Evolutionary conservation across 1,140 invertebrate genomes (phyloP), one percentile per base, ranked within the genome.

Genomic region (Pseudomyrmex flavicornis): DNA sequence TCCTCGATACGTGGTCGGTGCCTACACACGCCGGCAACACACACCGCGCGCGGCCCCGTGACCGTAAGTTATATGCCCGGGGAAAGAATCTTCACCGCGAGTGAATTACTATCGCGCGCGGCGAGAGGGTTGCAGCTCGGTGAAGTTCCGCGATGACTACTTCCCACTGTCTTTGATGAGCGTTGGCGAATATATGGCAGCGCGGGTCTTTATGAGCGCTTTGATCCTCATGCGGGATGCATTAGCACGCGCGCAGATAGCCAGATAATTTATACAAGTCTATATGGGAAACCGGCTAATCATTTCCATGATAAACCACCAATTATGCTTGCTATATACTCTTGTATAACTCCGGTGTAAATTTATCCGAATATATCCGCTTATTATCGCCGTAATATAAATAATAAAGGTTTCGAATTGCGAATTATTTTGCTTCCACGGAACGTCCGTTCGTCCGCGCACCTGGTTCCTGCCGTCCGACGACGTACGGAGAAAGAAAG

Each of bases 1-100:
- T 89, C 90, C 77, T 52, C 86, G 88, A 90, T 89, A 89, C 35
- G 76, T 68, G 85, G 59, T 85, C 35, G 35, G 87, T 89, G 87
- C 85, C 83, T 82, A 70, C 48, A 58, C 54, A 26, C 54, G 75
- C 85, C 85, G 86, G 89, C 89, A 90, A 86, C 87, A 50, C 44
- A 70, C 76, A n/a, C 35, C 35, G 35, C 35, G 35, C 79, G 69
- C 66, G 65, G 74, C 76, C 35, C 35, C 79, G 77, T 82, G 69
- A 26, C 58, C 22, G 70, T 80, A 59, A 65, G 74, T 83, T 83
- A 66, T 35, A 35, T 56, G 63, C 75, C 10, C 75, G 35, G 26
- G 63, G 17, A 77, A 46, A 44, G 61, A 69, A 52, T 52, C 50
- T 69, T 26, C 50, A 10, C 66, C 20, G 66, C 50, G 75, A 77